These are phyloP conservation scores for Aphodius sticticus DNA, from an alignment of 2,888 invertebrate species.

Conservation along the genomic window DNA sequence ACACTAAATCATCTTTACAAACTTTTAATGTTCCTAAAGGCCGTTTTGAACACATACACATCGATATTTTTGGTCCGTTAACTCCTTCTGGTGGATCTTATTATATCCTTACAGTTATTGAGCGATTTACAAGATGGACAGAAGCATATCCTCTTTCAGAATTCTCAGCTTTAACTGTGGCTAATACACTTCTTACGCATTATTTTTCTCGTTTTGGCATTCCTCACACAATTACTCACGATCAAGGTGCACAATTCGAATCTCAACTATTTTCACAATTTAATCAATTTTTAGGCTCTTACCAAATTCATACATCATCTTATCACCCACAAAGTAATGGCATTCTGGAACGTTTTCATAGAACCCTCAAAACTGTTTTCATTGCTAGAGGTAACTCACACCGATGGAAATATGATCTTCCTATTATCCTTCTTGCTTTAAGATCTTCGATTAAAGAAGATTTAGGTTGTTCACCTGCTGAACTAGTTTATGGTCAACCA, in stretches of 20 bases:
- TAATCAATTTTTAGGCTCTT: conserved; percentile 36
- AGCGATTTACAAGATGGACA: too few relatives aligned
- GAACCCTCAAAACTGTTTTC: conserved; percentile 38
- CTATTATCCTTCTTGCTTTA: conserved; percentile 34
- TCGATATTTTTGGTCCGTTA: conserved; percentile 59
- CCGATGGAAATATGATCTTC: conserved; percentile 37
- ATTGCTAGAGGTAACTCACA: conserved; percentile 26
- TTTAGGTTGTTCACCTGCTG: too few relatives aligned
- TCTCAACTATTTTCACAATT: conserved; percentile 40
- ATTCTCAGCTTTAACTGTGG: conserved; percentile 45
- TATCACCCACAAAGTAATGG: conserved; percentile 43
- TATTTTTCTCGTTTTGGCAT: too few relatives aligned
- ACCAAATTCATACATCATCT: conserved; percentile 39
- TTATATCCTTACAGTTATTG: conserved; percentile 38
- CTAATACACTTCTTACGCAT: conserved; percentile 42
- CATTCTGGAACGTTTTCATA: conserved; percentile 41
- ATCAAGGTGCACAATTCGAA: conserved; percentile 50
- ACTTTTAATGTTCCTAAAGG: conserved; percentile 40
- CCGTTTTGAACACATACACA: conserved; percentile 40
- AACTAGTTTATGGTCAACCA: too few relatives aligned
- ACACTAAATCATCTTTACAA: conserved; percentile 29
- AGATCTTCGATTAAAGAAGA: too few relatives aligned
- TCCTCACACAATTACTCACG: conserved; percentile 44
- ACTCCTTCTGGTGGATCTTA: conserved; percentile 46
- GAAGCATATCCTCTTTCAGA: conserved; percentile 39